Percentiles rank a stretch among this genome's conserved stretches.
Evolutionary conservation across 2,113 vertebrate species (phyloP).

Genomic region (Syrrhaptes paradoxus): DNA sequence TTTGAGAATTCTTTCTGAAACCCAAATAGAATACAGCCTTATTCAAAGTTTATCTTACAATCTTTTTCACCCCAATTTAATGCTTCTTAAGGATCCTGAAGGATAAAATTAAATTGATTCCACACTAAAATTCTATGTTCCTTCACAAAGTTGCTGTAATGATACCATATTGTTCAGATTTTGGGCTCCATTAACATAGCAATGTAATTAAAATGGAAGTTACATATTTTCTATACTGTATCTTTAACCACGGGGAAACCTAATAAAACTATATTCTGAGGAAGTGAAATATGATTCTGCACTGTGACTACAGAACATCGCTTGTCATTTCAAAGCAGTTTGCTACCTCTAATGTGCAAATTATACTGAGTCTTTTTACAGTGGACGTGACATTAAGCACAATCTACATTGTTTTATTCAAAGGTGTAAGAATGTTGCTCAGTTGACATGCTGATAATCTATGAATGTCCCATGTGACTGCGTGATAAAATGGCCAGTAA

Average conservation of each 20-base stretch:
- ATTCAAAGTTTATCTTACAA: slow-evolving; percentile 17
- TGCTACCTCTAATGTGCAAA: background rate
- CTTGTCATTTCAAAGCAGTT: background rate
- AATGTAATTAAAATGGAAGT: background rate
- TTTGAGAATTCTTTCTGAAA: background rate
- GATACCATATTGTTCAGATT: slow-evolving; percentile 31
- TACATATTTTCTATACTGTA: background rate
- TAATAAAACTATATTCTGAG: background rate
- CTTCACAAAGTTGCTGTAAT: slow-evolving; percentile 29
- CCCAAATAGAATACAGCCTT: background rate
- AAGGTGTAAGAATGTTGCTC: background rate
- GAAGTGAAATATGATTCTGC: background rate
- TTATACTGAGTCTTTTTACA: background rate
- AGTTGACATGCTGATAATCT: background rate
- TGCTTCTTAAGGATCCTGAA: slow-evolving; percentile 28
- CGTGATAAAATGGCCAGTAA: background rate
- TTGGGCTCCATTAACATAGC: background rate
- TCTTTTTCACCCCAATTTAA: slow-evolving; percentile 7
- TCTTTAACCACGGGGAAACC: background rate
- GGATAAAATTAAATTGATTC: slow-evolving; percentile 45
- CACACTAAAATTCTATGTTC: slow-evolving; percentile 43
- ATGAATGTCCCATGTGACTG: too few species aligned
- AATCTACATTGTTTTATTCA: background rate
- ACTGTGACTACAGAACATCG: background rate
- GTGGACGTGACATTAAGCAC: background rate